These are phyloP conservation scores for Agrotis puta DNA, from an alignment of 2,888 invertebrate species.

Conservation along the genomic window DNA sequence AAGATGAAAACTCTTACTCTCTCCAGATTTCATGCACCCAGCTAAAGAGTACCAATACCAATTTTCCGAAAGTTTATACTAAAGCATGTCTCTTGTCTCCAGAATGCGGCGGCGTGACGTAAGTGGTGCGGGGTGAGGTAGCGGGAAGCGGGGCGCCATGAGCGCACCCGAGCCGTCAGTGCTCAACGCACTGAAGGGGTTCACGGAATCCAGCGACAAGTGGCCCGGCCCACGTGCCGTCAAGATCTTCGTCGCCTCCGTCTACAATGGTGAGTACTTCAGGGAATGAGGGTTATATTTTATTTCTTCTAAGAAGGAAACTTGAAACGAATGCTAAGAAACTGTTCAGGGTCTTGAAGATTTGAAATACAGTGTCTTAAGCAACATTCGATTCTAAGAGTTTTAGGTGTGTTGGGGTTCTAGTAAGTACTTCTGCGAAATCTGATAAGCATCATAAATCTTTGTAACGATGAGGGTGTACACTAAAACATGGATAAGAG, in stretches of 20 bases:
- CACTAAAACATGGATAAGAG: too few species aligned
- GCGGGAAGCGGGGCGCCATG: slow-evolving; percentile 78
- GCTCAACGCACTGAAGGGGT: slow-evolving; percentile 88
- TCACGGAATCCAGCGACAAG: slow-evolving; percentile 83
- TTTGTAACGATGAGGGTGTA: too few species aligned
- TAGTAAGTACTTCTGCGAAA: not conserved
- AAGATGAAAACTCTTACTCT: too few species aligned
- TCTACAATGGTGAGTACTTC: slow-evolving; percentile 86
- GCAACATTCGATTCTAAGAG: too few species aligned
- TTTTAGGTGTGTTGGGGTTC: not conserved
- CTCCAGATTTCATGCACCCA: slow-evolving; percentile 6
- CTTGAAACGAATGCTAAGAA: too few species aligned
- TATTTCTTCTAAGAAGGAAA: not conserved
- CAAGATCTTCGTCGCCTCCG: slow-evolving; percentile 91
- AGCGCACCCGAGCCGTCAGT: slow-evolving; percentile 89
- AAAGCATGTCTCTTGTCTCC: slow-evolving; percentile 52
- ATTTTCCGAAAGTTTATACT: slow-evolving; percentile 20
- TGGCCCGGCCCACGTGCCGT: slow-evolving; percentile 91
- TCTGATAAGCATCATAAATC: too few species aligned
- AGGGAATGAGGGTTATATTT: not conserved
- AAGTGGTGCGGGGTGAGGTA: slow-evolving; percentile 79
- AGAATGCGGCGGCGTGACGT: slow-evolving; percentile 81
- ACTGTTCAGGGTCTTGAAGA: too few species aligned
- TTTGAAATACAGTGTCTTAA: not conserved
- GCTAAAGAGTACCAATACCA: not conserved